A percentile compares a stretch with the other conserved stretches of the same genome.
Conservation (phyloP, 1,140 invertebrate species). For the Centruroides sculpturatus region DNA sequence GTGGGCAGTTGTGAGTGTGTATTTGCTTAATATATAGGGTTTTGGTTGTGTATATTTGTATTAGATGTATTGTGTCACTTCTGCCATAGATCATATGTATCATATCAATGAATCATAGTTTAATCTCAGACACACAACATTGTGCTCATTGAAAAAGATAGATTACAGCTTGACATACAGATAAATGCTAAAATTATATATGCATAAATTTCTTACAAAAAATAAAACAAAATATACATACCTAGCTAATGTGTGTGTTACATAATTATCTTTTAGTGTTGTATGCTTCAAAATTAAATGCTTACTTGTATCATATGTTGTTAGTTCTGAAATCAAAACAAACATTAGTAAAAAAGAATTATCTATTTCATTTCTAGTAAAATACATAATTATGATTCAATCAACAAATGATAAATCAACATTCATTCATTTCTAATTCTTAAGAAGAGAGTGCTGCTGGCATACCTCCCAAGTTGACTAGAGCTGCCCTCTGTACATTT, state of each 20-base stretch:
- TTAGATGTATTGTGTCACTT: too few relatives aligned
- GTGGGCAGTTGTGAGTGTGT: too few relatives aligned
- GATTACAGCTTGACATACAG: too few relatives aligned
- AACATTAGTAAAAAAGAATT: neutral
- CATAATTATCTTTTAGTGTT: conserved; percentile 55
- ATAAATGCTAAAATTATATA: too few relatives aligned
- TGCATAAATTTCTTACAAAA: too few relatives aligned
- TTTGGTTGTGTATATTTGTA: too few relatives aligned
- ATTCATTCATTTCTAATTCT: neutral
- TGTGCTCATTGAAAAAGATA: too few relatives aligned
- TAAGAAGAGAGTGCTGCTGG: neutral
- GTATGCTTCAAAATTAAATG: conserved; percentile 58
- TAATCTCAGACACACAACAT: too few relatives aligned
- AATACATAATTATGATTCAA: neutral
- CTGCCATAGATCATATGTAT: too few relatives aligned
- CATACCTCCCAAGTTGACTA: conserved; percentile 44
- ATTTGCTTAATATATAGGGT: too few relatives aligned
- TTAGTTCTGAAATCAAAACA: conserved; percentile 47
- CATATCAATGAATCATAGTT: too few relatives aligned
- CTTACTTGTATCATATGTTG: conserved; percentile 81
- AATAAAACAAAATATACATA: conserved; percentile 18
- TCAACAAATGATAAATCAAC: neutral
- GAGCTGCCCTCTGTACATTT: conserved; percentile 70
- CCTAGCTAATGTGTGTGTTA: conserved; percentile 63
- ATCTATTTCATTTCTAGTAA: neutral